phyloP scores from a whole-genome alignment of 35 echinoderm and acorn worm genomes.

The Patiria miniata region DNA sequence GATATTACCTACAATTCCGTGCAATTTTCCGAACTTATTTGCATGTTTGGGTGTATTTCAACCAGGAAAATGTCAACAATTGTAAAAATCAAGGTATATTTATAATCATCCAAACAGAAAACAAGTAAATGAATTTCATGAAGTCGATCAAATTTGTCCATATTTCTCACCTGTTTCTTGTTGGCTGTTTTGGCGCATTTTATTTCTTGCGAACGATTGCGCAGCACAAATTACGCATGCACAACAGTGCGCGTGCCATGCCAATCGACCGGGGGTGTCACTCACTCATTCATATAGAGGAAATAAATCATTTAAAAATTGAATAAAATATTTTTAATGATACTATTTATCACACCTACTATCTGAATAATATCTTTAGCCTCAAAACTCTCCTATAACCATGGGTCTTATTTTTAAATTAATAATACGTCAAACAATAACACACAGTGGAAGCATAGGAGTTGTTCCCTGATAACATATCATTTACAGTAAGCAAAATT shows the following conservation, averaged over 20 bases:
- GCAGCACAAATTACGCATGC: slow-evolving; percentile 27
- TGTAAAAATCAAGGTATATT: background rate
- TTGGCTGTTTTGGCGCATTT: slow-evolving; percentile 22
- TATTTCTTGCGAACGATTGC: background rate
- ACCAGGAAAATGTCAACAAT: background rate
- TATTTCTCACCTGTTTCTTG: background rate
- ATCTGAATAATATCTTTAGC: no score
- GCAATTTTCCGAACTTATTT: slow-evolving; percentile 10
- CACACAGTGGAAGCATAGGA: no score
- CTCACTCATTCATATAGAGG: background rate
- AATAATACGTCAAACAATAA: no score
- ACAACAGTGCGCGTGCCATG: background rate
- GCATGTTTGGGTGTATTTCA: background rate
- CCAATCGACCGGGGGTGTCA: background rate
- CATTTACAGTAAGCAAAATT: no score
- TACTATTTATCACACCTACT: background rate
- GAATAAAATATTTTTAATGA: no score
- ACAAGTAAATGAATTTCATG: background rate
- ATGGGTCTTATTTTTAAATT: no score
- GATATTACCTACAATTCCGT: slow-evolving; percentile 42
- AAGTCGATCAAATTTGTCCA: background rate
- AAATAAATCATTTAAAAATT: no score
- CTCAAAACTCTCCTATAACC: no score
- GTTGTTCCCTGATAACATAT: no score
- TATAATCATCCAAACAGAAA: background rate